Base-by-base conservation (phyloP, 2,888 invertebrate genomes). In the Micropterix aruncella region DNA sequence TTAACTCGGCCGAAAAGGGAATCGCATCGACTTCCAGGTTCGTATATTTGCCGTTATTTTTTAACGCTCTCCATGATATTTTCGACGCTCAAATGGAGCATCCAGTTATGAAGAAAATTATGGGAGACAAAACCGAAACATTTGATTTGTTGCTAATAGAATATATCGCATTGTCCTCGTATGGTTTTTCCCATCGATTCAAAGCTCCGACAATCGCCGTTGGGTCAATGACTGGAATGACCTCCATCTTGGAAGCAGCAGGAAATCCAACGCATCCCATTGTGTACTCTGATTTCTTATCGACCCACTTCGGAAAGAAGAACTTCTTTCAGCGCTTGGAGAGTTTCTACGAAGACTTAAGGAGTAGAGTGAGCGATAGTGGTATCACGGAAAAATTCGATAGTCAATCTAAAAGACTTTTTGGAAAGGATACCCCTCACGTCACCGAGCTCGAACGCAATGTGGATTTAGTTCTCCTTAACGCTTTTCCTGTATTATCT, bases 111-210 rank as follows among this genome's bases (percentile, higher is more conserved):
- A 51, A 55, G 47, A 17, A 46, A 37, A 39, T 56, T 1, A 42
- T 57, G 3, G 47, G 48, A 2, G 40, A 48, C 15, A 48, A 44
- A 27, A 51, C 51, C 3, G 49, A 54, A 38, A 50, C 54, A n/a
- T 69, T 64, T 47, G 70, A 69, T 52, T 46, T 63, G 3, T 53
- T 64, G 2, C 49, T 69, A 9, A 48, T 56, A 1, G 68, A 69
- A 47, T 49, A 53, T 44, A 41, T 61, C 0, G 50, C 52, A 9
- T 58, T 61, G 1, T 9, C 56, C 0, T 47, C 57, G 44, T 57
- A 54, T 41, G 58, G 55, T 2, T 56, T 67, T 14, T 57, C 58
- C 3, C 51, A 61, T 42, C 55, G 58, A 40, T 65, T 64, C 45
- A 54, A 60, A 7, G 55, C 55, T 18, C 62, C 66, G 2, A 49